Percentiles rank a stretch among this genome's conserved stretches.
These are phyloP conservation scores for Nesospiza acunhae DNA, from an alignment of 2,113 vertebrate genomes.

Conservation along the genomic window DNA sequence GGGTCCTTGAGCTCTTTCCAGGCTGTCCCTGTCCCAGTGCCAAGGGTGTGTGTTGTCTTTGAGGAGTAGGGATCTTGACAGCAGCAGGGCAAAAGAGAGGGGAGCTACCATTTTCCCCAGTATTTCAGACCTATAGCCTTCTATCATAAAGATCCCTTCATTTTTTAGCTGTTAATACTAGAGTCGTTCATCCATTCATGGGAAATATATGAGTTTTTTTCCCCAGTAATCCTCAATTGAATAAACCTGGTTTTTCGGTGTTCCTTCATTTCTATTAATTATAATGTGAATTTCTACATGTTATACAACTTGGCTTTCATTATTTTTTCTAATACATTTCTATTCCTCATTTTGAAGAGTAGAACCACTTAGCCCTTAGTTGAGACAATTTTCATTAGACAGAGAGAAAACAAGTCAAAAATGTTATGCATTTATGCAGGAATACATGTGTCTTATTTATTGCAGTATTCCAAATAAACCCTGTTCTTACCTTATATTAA, in stretches of 20 bases:
- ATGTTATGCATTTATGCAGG: neutral
- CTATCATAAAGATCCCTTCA: neutral
- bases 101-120: neutral
- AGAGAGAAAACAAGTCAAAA: neutral
- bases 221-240: neutral
- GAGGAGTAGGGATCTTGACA: neutral
- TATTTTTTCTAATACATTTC: neutral
- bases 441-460: neutral
- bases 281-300: neutral
- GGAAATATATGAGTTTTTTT: neutral
- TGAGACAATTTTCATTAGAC: neutral
- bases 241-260: neutral
- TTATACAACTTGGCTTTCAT: neutral
- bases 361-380: neutral
- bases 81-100: neutral
- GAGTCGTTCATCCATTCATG: neutral
- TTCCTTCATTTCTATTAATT: neutral
- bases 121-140: neutral
- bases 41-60: neutral
- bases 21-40: accelerated
- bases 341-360: neutral
- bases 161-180: neutral
- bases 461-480: neutral
- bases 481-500: neutral
- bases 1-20: neutral